Conservation (phyloP, 2,113 vertebrate species). For the Turdus rufiventris region DNA sequence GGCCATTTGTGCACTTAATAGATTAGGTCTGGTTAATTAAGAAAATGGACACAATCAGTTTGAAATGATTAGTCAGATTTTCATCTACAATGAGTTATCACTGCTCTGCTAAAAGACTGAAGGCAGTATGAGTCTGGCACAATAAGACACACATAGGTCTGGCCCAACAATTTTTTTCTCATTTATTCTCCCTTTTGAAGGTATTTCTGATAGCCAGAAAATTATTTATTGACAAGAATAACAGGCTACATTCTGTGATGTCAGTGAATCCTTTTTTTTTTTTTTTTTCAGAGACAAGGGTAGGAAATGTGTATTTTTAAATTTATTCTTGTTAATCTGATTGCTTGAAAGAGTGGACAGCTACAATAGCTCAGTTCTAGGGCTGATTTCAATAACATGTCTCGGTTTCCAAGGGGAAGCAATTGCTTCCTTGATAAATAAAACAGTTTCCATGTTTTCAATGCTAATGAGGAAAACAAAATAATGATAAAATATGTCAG, state of each 20-base stretch:
- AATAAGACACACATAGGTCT: neutral
- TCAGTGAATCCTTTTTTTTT: neutral
- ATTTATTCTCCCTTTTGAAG: neutral
- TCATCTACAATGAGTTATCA: neutral
- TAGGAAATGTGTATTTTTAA: neutral
- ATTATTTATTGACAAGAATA: constrained; percentile 5
- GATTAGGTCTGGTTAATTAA: neutral
- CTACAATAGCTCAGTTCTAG: constrained; percentile 24
- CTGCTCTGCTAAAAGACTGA: neutral
- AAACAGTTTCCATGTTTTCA: constrained; percentile 31
- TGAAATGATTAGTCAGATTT: neutral
- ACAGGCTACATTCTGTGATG: neutral
- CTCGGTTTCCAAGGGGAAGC: constrained; percentile 46
- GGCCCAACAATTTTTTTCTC: neutral
- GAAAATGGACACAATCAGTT: neutral
- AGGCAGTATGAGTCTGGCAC: neutral
- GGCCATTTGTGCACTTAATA: neutral
- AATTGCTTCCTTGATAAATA: constrained; percentile 43
- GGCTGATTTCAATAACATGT: constrained; percentile 32
- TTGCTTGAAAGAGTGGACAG: neutral
- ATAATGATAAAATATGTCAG: neutral
- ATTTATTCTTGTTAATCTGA: neutral
- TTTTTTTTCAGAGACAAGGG: neutral
- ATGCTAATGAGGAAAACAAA: neutral
- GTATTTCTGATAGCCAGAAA: constrained; percentile 16